These are phyloP conservation scores for Hyposmocoma kahamanoa DNA, from an alignment of 1,140 invertebrate species.

Conservation along the genomic window DNA sequence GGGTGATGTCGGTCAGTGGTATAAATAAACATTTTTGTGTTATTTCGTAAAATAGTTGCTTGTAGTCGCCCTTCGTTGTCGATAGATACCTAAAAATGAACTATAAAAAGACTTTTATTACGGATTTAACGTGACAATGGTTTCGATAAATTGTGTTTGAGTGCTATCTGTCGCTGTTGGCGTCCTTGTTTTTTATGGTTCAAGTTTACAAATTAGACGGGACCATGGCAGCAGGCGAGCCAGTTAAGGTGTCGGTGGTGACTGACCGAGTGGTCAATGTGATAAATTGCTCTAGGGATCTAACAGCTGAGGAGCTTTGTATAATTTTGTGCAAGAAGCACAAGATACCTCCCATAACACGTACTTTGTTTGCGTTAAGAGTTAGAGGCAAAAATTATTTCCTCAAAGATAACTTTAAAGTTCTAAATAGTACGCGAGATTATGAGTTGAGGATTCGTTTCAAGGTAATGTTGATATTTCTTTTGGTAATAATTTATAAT, in stretches of 20 bases:
- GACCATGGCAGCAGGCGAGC: conserved; percentile 54
- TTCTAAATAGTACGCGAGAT: conserved; percentile 70
- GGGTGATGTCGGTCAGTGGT: conserved; percentile 10
- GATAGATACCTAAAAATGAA: no score
- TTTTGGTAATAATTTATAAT: no score
- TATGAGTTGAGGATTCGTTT: conserved; percentile 87
- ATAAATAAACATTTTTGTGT: conserved; percentile 15
- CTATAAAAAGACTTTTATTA: background rate
- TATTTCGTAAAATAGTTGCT: background rate
- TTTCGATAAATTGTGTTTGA: conserved; percentile 7
- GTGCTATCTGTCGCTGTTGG: conserved; percentile 37
- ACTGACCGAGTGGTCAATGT: conserved; percentile 45
- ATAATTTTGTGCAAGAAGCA: conserved; percentile 80
- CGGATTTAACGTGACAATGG: background rate
- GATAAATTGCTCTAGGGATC: conserved; percentile 45
- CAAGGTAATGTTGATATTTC: no score
- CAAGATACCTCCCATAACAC: conserved; percentile 82
- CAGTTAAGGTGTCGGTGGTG: conserved; percentile 56
- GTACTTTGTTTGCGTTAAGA: conserved; percentile 84
- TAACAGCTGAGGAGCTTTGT: conserved; percentile 80
- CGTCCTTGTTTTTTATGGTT: conserved; percentile 57
- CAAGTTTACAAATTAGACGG: conserved; percentile 24
- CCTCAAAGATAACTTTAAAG: conserved; percentile 76
- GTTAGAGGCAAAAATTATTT: conserved; percentile 77
- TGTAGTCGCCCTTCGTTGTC: background rate